Conservation (phyloP, 2,888 invertebrate species). For the Orthonevra nobilis region DNA sequence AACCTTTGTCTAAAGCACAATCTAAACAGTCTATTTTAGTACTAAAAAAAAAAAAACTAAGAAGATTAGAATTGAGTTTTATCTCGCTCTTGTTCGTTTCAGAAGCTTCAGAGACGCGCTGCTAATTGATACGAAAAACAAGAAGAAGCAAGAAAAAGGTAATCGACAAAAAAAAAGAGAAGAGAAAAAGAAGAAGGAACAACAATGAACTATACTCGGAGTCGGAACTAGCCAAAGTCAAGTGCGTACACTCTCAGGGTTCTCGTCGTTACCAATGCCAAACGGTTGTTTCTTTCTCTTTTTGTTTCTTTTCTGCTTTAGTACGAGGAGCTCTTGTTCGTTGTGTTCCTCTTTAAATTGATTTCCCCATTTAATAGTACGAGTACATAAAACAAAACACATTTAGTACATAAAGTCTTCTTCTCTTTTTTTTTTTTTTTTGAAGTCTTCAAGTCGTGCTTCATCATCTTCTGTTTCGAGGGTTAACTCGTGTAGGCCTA, state of each 20-base stretch:
- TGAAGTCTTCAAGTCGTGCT: neutral
- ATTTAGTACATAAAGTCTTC: conserved; percentile 39
- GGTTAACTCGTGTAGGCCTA: neutral
- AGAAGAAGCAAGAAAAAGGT: conserved; percentile 3
- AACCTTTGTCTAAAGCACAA: conserved; percentile 10
- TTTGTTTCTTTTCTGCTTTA: conserved; percentile 9
- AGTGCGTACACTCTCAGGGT: conserved; percentile 71
- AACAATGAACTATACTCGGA: conserved; percentile 63
- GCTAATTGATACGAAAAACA: conserved; percentile 49
- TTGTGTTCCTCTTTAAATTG: conserved; percentile 24
- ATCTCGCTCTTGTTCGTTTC: conserved; percentile 24
- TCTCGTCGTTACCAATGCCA: conserved; percentile 65
- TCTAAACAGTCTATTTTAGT: conserved; percentile 36
- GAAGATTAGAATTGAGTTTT: conserved; percentile 60
- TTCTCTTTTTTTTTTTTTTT: conserved; percentile 10
- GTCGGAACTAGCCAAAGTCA: conserved; percentile 69
- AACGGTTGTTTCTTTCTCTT: conserved; percentile 45
- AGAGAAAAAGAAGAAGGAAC: conserved; percentile 18
- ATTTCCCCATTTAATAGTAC: conserved; percentile 40
- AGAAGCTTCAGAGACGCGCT: too few species aligned
- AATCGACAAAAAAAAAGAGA: conserved; percentile 16
- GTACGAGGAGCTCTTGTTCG: conserved; percentile 19
- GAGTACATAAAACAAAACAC: neutral
- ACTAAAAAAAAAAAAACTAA: too few species aligned
- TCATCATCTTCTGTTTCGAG: conserved; percentile 2